phyloP scores from a whole-genome alignment of 1,140 invertebrate species.

The Halesus radiatus region DNA sequence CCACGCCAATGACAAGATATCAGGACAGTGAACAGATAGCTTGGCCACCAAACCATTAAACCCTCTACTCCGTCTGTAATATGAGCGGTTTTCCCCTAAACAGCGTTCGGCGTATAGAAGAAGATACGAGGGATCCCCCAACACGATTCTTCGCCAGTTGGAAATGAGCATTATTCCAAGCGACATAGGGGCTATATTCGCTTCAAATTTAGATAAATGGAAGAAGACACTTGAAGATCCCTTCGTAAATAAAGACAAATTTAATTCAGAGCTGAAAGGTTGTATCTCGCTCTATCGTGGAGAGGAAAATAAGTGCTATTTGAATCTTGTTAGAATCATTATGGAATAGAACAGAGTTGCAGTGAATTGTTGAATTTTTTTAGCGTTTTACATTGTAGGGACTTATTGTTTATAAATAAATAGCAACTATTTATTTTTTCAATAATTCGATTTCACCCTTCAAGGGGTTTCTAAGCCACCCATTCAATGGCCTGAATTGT shows the following conservation, averaged over 20 bases:
- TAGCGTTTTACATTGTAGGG: too few relatives aligned
- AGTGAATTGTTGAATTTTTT: too few relatives aligned
- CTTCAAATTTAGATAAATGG: slow-evolving; percentile 3
- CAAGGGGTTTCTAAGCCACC: too few relatives aligned
- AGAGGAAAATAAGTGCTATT: too few relatives aligned
- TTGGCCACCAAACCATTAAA: background rate
- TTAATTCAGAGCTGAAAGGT: background rate
- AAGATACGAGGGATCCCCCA: slow-evolving; percentile 44
- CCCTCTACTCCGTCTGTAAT: background rate
- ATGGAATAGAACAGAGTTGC: too few relatives aligned
- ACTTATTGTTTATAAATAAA: too few relatives aligned
- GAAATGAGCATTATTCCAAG: background rate
- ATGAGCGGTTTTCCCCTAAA: background rate
- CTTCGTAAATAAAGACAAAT: slow-evolving; percentile 17
- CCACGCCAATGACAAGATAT: slow-evolving; percentile 57
- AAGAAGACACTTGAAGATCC: slow-evolving; percentile 44
- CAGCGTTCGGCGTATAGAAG: slow-evolving; percentile 28
- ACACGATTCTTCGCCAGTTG: background rate
- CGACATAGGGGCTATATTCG: background rate
- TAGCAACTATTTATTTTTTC: too few relatives aligned
- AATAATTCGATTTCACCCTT: too few relatives aligned
- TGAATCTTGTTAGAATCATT: too few relatives aligned
- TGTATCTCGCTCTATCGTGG: background rate
- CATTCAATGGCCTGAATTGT: too few relatives aligned
- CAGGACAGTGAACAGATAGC: slow-evolving; percentile 48